A percentile compares a stretch with the other conserved stretches of the same genome.
These are phyloP conservation scores for Crypturellus tataupa DNA, from an alignment of 2,797 vertebrate species.

Conservation along the genomic window DNA sequence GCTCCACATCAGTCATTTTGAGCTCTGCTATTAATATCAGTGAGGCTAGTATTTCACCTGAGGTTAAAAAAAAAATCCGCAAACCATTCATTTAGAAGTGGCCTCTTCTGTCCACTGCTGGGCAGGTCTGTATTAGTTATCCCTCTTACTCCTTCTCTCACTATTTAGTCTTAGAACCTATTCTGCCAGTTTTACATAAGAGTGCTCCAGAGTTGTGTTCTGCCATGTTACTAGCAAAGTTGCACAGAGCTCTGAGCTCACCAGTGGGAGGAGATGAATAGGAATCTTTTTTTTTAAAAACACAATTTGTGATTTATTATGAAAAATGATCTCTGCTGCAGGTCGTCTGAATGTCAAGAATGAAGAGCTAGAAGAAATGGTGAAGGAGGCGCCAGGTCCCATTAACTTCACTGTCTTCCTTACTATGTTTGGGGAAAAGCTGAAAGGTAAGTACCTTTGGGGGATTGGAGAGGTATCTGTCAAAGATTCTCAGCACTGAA, in stretches of 20 bases:
- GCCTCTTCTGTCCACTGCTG: background rate
- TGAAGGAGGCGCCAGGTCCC: slow-evolving; percentile 89
- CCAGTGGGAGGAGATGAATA: slow-evolving; percentile 61
- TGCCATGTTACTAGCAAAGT: slow-evolving; percentile 56
- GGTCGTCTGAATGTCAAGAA: slow-evolving; percentile 91
- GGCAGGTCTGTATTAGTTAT: background rate
- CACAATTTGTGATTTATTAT: slow-evolving; percentile 75
- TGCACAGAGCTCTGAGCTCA: slow-evolving; percentile 56
- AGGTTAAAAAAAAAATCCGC: background rate
- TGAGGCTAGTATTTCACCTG: slow-evolving; percentile 10
- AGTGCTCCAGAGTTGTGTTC: slow-evolving; percentile 39
- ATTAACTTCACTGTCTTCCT: slow-evolving; percentile 94
- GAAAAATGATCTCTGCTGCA: slow-evolving; percentile 75
- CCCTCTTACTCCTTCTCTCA: slow-evolving; percentile 5
- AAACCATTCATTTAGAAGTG: slow-evolving; percentile 15
- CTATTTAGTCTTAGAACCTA: slow-evolving; percentile 61
- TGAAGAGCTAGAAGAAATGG: slow-evolving; percentile 92
- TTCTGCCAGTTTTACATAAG: slow-evolving; percentile 19
- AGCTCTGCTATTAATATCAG: slow-evolving; percentile 21
- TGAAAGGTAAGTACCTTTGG: slow-evolving; percentile 85
- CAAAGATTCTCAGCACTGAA: slow-evolving; percentile 52
- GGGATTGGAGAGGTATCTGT: slow-evolving; percentile 60
- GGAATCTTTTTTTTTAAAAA: slow-evolving; percentile 67
- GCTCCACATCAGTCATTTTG: slow-evolving; percentile 32
- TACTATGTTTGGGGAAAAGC: slow-evolving; percentile 93